Conservation (phyloP, 2,888 invertebrate species). For the Cetonia aurata region DNA sequence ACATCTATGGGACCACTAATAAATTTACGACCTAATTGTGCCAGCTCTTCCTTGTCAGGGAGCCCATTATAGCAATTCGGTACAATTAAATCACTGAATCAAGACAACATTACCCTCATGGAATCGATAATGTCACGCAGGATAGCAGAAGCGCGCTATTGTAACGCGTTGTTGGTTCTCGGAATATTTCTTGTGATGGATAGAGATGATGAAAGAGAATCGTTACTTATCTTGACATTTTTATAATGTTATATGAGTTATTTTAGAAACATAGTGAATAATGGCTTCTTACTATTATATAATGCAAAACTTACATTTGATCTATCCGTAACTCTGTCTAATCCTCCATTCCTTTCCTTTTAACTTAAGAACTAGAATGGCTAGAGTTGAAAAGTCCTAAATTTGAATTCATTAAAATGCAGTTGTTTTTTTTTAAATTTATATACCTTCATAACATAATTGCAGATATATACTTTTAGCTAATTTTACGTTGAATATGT, state of each 20-base stretch:
- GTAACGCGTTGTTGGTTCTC: constrained; percentile 3
- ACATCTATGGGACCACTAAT: constrained; percentile 3
- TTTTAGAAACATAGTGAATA: neutral
- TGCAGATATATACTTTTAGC: too few species aligned
- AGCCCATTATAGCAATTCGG: constrained; percentile 27
- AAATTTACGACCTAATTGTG: constrained; percentile 30
- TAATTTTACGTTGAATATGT: too few species aligned
- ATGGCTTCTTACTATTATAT: neutral
- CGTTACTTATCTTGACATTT: neutral
- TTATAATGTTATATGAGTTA: neutral
- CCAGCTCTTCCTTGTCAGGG: constrained; percentile 29
- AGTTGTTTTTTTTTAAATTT: too few species aligned
- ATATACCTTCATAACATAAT: too few species aligned
- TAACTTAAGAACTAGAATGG: too few species aligned
- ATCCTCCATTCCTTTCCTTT: too few species aligned
- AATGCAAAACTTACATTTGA: too few species aligned
- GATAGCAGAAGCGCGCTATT: constrained; percentile 17
- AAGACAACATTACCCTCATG: constrained; percentile 23
- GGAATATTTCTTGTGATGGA: constrained; percentile 12
- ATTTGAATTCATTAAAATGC: too few species aligned
- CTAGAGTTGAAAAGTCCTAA: too few species aligned
- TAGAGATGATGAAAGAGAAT: neutral
- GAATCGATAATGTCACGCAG: constrained; percentile 26
- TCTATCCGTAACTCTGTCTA: too few species aligned
- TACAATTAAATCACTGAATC: constrained; percentile 41